Conservation (phyloP, 2,113 vertebrate genomes). For the Otocyon megalotis region DNA sequence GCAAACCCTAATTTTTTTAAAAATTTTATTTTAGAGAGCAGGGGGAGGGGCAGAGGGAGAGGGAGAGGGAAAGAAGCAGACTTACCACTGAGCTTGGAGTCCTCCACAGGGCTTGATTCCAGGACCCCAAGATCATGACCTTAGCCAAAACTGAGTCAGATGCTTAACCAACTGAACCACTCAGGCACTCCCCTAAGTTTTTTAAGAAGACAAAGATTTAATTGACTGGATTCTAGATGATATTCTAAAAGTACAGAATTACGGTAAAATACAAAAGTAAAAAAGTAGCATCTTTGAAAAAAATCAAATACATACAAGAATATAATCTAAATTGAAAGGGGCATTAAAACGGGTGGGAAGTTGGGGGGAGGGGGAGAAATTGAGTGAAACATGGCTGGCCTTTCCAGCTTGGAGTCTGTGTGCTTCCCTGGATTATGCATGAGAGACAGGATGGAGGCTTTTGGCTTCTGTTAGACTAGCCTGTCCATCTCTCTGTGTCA, state of each 20-base stretch:
- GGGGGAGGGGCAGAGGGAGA: not conserved
- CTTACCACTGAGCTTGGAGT: not conserved
- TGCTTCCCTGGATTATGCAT: conserved; percentile 64
- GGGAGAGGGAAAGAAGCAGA: not conserved
- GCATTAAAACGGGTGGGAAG: conserved; percentile 46
- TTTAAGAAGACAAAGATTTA: not conserved
- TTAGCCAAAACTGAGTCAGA: not conserved
- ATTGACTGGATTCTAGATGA: not conserved
- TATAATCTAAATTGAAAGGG: not conserved
- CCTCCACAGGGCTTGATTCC: not conserved
- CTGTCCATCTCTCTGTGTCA: conserved; percentile 69
- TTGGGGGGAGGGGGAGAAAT: not conserved
- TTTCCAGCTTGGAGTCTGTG: conserved; percentile 58
- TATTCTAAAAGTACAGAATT: not conserved
- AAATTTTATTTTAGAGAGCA: not conserved
- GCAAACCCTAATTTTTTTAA: not conserved
- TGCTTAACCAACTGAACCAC: not conserved
- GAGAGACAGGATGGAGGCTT: conserved; percentile 61
- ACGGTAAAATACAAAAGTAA: not conserved
- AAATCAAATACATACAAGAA: not conserved
- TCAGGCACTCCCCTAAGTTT: not conserved
- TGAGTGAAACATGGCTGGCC: conserved; percentile 36
- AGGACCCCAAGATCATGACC: not conserved
- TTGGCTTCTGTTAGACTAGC: conserved; percentile 71
- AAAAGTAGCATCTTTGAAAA: not conserved